A percentile compares a stretch with the other conserved stretches of the same genome.
Evolutionary conservation across 2,113 vertebrate species (phyloP).

Genomic region (Donacobius atricapilla): DNA sequence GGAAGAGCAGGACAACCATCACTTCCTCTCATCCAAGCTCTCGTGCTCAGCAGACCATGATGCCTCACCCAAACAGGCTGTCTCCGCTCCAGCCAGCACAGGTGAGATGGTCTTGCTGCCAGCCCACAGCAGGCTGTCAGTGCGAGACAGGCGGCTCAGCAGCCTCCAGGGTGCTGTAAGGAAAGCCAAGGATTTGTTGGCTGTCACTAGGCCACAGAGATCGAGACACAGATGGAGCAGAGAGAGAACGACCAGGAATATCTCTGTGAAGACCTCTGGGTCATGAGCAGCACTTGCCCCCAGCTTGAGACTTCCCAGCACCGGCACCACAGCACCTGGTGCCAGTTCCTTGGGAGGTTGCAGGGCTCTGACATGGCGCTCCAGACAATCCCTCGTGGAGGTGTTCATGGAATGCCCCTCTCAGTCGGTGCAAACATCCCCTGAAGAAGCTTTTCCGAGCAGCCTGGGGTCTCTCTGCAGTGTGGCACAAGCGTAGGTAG

Average conservation of each 20-base stretch:
- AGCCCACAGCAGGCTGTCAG: not conserved
- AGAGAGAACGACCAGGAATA: not conserved
- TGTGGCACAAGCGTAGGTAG: not conserved
- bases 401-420: not conserved
- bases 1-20: not conserved
- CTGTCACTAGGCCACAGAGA: rapidly evolving
- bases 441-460: rapidly evolving
- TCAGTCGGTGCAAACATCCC: rapidly evolving
- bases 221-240: not conserved
- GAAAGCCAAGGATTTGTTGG: not conserved
- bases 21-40: not conserved
- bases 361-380: rapidly evolving
- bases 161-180: not conserved
- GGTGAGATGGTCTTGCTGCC: rapidly evolving
- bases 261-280: not conserved
- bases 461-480: not conserved
- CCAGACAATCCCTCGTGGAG: rapidly evolving
- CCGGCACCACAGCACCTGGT: not conserved
- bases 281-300: rapidly evolving
- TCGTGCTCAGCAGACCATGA: not conserved
- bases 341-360: not conserved
- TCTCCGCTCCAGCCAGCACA: not conserved
- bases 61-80: not conserved
- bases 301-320: rapidly evolving
- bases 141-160: not conserved